A percentile compares a stretch with the other conserved stretches of the same genome.
These are phyloP conservation scores for Rallus limicola DNA, from an alignment of 2,113 vertebrate genomes.

Conservation along the genomic window DNA sequence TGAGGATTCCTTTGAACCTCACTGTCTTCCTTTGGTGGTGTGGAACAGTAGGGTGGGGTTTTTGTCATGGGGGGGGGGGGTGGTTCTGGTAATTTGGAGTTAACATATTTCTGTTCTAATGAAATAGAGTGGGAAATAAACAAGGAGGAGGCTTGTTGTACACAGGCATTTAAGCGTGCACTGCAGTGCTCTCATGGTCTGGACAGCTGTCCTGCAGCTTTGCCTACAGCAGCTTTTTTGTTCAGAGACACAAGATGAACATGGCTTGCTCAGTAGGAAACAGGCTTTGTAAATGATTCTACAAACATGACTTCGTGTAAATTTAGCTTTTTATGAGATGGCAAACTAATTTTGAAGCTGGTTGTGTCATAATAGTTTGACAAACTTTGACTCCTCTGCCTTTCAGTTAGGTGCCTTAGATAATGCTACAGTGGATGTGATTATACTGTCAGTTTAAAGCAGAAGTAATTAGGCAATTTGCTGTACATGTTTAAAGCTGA, in stretches of 20 bases:
- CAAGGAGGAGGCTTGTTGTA: neutral
- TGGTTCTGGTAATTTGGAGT: neutral
- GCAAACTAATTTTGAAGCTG: neutral
- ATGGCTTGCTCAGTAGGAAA: neutral
- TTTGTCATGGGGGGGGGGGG: too few species aligned
- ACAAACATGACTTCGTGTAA: neutral
- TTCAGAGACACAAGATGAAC: neutral
- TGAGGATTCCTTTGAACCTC: neutral
- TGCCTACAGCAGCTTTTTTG: neutral
- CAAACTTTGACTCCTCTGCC: neutral
- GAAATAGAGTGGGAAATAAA: neutral
- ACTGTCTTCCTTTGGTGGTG: neutral
- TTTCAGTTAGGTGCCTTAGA: neutral
- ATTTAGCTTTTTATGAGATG: neutral
- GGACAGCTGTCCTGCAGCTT: neutral
- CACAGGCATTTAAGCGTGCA: rapidly evolving
- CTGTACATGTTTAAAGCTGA: neutral
- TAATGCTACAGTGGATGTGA: neutral
- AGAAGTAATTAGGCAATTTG: neutral
- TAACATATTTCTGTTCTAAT: neutral
- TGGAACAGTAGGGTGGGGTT: neutral
- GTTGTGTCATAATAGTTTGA: neutral
- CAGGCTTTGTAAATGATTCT: neutral
- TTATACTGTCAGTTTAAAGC: neutral
- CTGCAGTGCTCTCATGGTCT: neutral